Evolutionary conservation across 2,113 vertebrate genomes (phyloP).

Genomic region (Oxygymnocypris stewartii): DNA sequence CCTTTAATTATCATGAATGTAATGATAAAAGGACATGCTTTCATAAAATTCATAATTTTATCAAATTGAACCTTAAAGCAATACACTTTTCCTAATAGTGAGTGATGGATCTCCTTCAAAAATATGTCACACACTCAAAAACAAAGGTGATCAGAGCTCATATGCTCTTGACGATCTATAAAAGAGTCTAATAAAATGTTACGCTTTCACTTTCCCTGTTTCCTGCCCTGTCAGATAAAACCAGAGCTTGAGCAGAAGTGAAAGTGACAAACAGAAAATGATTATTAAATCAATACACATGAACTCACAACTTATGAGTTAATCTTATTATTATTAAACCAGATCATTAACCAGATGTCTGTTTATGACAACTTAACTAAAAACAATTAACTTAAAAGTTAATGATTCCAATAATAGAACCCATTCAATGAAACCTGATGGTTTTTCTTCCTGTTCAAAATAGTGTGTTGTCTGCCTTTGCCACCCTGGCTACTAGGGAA

Average conservation of each 20-base stretch:
- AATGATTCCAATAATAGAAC: neutral
- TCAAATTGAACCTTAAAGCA: neutral
- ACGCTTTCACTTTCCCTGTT: neutral
- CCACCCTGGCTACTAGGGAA: neutral
- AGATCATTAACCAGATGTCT: neutral
- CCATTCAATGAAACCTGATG: neutral
- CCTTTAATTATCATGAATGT: too few species aligned
- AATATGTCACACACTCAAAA: neutral
- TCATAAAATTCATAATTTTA: too few species aligned
- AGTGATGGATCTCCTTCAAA: neutral
- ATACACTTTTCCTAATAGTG: neutral
- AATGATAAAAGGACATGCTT: neutral
- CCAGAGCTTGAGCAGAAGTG: neutral
- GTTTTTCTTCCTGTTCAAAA: neutral
- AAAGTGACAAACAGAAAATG: conserved; percentile 4
- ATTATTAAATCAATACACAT: neutral
- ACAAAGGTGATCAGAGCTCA: neutral
- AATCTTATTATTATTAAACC: neutral
- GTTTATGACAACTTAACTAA: neutral
- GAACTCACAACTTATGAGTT: neutral
- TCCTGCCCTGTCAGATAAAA: neutral
- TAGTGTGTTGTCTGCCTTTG: neutral
- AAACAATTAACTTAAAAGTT: neutral
- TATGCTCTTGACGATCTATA: neutral
- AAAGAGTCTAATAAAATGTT: neutral